Evolutionary conservation across 2,888 invertebrate species (phyloP), one percentile per base, ranked within the genome.

Genomic region (Drosophila mettleri): DNA sequence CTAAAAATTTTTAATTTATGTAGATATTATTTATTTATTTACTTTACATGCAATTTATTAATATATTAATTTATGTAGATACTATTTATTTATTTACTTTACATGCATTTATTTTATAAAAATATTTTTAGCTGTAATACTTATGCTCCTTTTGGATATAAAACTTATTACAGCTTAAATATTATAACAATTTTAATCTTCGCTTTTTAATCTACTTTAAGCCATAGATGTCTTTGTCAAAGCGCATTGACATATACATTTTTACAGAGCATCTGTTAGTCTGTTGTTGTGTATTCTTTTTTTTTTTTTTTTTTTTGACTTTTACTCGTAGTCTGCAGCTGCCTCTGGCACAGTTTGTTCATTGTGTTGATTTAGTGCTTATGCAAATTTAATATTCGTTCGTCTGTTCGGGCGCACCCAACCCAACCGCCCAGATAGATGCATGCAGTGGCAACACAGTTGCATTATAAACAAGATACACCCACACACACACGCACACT

Each of bases 331-430:
- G 31, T 48, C 48, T 53, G 20, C 41, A 62, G 64, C 53, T 53
- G 62, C 39, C 54, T 61, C 58, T 64, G 52, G 20, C 59, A 69
- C 52, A 46, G 39, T 51, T 58, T 66, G 75, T 82, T 75, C 85
- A 75, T 86, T 79, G 81, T 88, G 81, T 82, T 82, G 81, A 84
- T 84, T 88, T 88, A 84, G 87, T 87, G 87, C 85, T 84, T 88
- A 84, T 84, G 83, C 87, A 84, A 84, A 84, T 88, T 84, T 86
- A 84, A 88, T 88, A 71, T 74, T 69, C 74, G 87, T 74, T 77
- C 71, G 66, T 60, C 67, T 63, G 51, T 67, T 54, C 20, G 39
- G 34, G 39, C 43, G 46, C 69, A 55, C 53, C 59, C 57, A 14
- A 55, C 53, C 59, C 57, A 14, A 7, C 14, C 41, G 33, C 63